Percentiles rank a stretch among this genome's conserved stretches.
These are phyloP conservation scores for Athene noctua DNA, from an alignment of 2,113 vertebrate species.

Conservation along the genomic window DNA sequence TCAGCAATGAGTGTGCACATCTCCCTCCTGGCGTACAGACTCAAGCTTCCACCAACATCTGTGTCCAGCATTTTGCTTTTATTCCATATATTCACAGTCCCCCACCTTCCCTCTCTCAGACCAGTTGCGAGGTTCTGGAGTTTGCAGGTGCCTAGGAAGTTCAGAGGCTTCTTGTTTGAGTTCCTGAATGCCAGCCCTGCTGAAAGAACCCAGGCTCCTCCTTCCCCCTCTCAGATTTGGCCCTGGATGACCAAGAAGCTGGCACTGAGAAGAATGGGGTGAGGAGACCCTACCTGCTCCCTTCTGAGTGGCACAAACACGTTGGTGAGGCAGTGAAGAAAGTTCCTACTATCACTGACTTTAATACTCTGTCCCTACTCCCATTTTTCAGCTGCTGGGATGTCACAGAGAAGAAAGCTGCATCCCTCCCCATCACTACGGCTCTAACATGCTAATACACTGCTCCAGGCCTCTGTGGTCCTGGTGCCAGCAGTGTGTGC, in stretches of 20 bases:
- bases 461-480: not conserved
- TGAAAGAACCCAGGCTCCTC: not conserved
- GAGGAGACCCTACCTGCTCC: not conserved
- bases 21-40: not conserved
- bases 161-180: not conserved
- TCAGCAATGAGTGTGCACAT: not conserved
- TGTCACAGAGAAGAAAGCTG: not conserved
- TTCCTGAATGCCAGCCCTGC: not conserved
- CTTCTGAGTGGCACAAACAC: not conserved
- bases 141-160: not conserved
- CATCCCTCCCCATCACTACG: not conserved
- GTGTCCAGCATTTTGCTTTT: slow-evolving; percentile 38
- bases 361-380: not conserved
- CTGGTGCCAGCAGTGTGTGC: not conserved
- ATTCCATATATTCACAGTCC: slow-evolving; percentile 4
- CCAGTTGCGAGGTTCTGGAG: not conserved
- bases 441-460: slow-evolving; percentile 19
- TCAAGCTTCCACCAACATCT: not conserved
- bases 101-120: not conserved
- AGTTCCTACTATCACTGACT: not conserved
- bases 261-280: not conserved
- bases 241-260: not conserved
- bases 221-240: not conserved
- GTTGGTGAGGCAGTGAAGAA: not conserved
- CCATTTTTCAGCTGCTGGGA: not conserved